phyloP scores from a whole-genome alignment of 2,113 vertebrate species.

The Nesogale talazaci region DNA sequence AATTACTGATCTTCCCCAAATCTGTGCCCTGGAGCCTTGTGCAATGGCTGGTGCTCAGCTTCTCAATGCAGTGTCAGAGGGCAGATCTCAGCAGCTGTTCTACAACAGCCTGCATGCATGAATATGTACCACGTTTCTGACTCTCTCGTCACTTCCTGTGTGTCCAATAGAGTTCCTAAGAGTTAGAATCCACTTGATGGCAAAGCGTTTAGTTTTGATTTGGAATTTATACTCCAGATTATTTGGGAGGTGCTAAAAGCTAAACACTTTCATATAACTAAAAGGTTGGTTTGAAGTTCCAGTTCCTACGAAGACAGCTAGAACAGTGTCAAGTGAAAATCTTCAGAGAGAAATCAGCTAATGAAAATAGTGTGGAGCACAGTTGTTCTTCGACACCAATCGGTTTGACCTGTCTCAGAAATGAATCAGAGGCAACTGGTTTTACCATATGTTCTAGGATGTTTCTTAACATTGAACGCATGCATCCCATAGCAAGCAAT shows the following conservation, averaged over 20 bases:
- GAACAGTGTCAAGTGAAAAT: background rate
- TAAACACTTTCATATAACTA: background rate
- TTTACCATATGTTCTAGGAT: background rate
- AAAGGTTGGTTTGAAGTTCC: background rate
- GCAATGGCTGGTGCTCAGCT: background rate
- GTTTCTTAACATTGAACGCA: background rate
- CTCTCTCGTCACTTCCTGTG: background rate
- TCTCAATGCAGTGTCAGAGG: background rate
- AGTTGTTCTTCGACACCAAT: background rate
- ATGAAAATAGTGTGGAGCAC: background rate
- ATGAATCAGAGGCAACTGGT: background rate
- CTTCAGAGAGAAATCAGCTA: background rate
- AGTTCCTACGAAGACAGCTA: background rate
- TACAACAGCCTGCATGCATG: background rate
- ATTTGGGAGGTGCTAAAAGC: background rate
- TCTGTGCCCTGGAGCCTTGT: background rate
- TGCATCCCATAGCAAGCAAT: background rate
- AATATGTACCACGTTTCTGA: background rate
- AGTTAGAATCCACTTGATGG: background rate
- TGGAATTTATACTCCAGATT: background rate
- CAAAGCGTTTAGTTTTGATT: background rate
- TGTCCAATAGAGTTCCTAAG: background rate
- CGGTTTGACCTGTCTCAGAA: background rate
- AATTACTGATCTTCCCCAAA: background rate
- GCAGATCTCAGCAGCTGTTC: background rate